Conservation (phyloP, 2,113 vertebrate genomes). For the Sclerurus mexicanus region DNA sequence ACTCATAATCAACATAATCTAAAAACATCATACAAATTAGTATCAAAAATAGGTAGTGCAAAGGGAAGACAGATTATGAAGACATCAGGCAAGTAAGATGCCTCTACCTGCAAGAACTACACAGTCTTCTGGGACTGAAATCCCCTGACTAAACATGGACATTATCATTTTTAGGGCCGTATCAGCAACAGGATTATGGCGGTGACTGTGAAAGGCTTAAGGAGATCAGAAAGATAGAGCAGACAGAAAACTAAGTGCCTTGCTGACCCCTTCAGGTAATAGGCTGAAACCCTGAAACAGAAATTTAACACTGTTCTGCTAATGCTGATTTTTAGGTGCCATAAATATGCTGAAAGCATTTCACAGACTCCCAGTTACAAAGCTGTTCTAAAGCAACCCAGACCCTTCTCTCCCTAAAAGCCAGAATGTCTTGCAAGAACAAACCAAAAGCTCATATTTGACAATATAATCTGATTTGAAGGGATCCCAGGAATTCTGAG, state of each 20-base stretch:
- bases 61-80: neutral
- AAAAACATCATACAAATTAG: neutral
- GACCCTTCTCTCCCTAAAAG: neutral
- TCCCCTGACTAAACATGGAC: neutral
- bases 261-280: constrained; percentile 51
- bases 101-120: neutral
- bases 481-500: neutral
- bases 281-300: neutral
- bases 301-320: neutral
- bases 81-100: neutral
- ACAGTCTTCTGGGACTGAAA: neutral
- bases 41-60: neutral
- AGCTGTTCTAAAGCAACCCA: neutral
- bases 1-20: neutral
- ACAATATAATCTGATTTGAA: neutral
- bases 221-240: neutral
- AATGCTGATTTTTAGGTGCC: neutral
- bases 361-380: neutral
- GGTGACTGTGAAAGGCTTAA: neutral
- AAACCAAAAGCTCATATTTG: neutral
- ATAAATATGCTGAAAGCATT: neutral
- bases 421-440: neutral
- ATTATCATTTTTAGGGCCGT: neutral
- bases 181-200: neutral
- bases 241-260: constrained; percentile 13